Evolutionary conservation across 2,797 vertebrate species (phyloP).

Genomic region (Acanthornis magna): DNA sequence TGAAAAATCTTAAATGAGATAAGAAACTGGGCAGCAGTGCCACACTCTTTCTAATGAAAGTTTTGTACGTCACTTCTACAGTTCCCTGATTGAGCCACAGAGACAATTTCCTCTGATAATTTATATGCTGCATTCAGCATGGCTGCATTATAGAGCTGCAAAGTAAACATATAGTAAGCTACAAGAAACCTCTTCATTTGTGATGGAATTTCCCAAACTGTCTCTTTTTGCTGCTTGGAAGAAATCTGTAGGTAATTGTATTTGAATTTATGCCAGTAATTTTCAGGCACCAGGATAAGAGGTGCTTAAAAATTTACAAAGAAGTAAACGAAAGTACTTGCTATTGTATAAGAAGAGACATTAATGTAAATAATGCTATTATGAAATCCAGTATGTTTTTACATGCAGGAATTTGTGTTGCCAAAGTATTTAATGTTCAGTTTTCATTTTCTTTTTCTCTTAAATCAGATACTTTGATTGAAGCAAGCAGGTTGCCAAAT

Average conservation of each 20-base stretch:
- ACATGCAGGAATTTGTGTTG: background rate
- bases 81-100: background rate
- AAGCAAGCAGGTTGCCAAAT: background rate
- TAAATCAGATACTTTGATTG: conserved; percentile 35
- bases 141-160: background rate
- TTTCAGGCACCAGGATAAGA: background rate
- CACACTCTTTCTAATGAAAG: background rate
- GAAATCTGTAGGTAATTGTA: background rate
- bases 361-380: background rate
- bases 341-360: background rate
- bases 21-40: background rate
- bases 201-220: background rate
- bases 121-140: background rate
- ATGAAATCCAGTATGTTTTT: background rate
- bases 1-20: background rate
- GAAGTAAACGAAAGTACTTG: background rate
- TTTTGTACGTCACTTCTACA: background rate
- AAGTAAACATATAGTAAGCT: background rate
- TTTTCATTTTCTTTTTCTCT: background rate
- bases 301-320: background rate
- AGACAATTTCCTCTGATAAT: background rate
- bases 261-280: conserved; percentile 12
- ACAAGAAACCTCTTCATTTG: background rate
- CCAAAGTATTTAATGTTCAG: background rate
- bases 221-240: background rate